phyloP scores from a whole-genome alignment of 2,113 vertebrate genomes.

The Falco punctatus region DNA sequence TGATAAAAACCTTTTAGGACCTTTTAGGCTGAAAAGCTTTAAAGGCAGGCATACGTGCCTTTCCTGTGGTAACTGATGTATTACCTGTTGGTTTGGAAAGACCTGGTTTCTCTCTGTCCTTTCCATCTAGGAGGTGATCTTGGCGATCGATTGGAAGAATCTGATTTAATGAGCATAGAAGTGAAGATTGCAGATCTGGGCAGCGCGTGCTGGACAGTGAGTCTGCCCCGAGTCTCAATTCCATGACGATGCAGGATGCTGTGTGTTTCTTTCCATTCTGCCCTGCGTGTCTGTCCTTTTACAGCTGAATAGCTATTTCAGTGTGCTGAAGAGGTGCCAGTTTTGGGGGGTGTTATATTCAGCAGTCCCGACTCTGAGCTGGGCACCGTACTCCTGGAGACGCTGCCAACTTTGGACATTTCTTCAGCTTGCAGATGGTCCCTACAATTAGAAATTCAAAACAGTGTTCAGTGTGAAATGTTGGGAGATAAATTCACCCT shows the following conservation, averaged over 20 bases:
- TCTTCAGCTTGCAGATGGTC: not conserved
- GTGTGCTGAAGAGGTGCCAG: accelerated
- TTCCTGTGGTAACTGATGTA: not conserved
- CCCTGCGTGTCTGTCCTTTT: not conserved
- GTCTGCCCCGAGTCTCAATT: not conserved
- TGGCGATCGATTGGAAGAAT: conserved; percentile 20
- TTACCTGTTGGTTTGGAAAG: not conserved
- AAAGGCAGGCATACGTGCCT: not conserved
- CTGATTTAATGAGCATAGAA: conserved; percentile 69
- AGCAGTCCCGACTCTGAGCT: not conserved
- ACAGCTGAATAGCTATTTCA: not conserved
- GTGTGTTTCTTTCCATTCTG: not conserved
- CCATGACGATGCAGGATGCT: accelerated
- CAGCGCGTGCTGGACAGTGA: conserved; percentile 88
- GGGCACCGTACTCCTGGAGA: not conserved
- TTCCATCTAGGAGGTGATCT: conserved; percentile 8
- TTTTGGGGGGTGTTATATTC: not conserved
- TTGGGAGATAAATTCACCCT: not conserved
- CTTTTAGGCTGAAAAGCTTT: not conserved
- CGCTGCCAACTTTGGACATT: accelerated
- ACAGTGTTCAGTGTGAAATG: not conserved
- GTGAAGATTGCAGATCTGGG: conserved; percentile 90
- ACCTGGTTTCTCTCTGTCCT: not conserved
- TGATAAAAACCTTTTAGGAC: not conserved
- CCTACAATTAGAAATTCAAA: not conserved